These are phyloP conservation scores for Lordiphosa fenestrarum DNA, from an alignment of 2,888 invertebrate species.

Conservation along the genomic window DNA sequence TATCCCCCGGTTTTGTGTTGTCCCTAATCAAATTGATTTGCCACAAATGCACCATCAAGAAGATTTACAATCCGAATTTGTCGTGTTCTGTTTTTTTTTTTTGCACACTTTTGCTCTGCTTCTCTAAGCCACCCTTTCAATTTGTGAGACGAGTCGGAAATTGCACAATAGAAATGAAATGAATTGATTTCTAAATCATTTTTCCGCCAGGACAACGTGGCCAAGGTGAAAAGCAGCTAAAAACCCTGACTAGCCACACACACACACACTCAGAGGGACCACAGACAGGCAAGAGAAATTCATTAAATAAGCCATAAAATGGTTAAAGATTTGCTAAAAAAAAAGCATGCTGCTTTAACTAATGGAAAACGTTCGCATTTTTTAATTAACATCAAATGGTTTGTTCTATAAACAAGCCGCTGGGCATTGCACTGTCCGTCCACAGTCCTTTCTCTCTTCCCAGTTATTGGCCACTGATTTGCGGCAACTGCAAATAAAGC, in stretches of 20 bases:
- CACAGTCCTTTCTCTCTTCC: background rate
- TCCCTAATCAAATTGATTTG: constrained; percentile 42
- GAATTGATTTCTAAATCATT: constrained; percentile 67
- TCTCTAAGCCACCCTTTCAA: constrained; percentile 9
- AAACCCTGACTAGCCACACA: background rate
- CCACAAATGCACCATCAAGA: constrained; percentile 50
- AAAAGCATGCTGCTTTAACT: constrained; percentile 34
- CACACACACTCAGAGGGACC: background rate
- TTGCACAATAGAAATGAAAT: constrained; percentile 66
- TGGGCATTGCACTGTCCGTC: constrained; percentile 1
- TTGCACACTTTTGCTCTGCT: constrained; percentile 30
- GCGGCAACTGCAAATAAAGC: constrained; percentile 63
- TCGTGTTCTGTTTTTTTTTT: constrained; percentile 54
- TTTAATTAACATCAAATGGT: constrained; percentile 69
- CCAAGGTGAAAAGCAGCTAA: constrained; percentile 16
- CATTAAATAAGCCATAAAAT: constrained; percentile 57
- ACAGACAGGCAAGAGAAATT: constrained; percentile 29
- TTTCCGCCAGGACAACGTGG: constrained; percentile 4
- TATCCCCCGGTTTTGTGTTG: constrained; percentile 11
- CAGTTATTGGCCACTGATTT: constrained; percentile 66
- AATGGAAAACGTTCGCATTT: constrained; percentile 51
- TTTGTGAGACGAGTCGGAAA: constrained; percentile 51
- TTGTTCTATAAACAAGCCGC: constrained; percentile 43
- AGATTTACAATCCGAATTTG: constrained; percentile 62
- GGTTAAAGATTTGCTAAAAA: constrained; percentile 32